phyloP scores from a whole-genome alignment of 2,113 vertebrate genomes.

The Lichenostomus cassidix region DNA sequence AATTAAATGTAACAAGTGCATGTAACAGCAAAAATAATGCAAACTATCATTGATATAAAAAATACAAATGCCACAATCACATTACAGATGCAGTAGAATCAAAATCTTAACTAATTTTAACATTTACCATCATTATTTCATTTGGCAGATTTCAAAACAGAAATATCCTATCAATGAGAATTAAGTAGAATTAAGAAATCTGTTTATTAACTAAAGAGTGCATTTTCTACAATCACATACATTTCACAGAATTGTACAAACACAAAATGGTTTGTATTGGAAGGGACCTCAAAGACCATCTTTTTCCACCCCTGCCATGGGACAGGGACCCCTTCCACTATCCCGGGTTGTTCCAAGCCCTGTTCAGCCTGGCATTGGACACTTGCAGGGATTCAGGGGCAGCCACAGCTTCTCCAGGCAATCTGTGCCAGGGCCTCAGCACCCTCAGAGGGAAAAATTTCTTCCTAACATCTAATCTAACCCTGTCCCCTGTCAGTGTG shows the following conservation, averaged over 20 bases:
- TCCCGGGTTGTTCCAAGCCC: background rate
- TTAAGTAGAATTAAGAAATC: background rate
- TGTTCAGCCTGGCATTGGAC: accelerated
- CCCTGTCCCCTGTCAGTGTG: background rate
- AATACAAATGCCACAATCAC: background rate
- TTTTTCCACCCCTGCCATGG: too few species aligned
- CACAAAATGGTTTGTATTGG: background rate
- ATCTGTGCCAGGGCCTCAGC: background rate
- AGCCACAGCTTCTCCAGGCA: background rate
- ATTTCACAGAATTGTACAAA: background rate
- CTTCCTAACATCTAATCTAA: background rate
- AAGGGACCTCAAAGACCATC: background rate
- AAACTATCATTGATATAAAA: background rate
- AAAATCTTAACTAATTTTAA: background rate
- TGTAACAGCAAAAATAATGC: background rate
- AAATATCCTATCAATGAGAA: background rate
- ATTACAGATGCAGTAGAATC: background rate
- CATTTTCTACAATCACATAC: background rate
- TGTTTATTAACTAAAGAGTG: background rate
- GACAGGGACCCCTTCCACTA: too few species aligned
- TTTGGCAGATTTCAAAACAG: background rate
- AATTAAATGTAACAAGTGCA: background rate
- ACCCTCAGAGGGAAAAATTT: background rate
- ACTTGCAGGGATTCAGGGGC: background rate
- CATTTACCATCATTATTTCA: background rate